Evolutionary conservation across 2,797 vertebrate species (phyloP).

Genomic region (Steatocranus sp.): DNA sequence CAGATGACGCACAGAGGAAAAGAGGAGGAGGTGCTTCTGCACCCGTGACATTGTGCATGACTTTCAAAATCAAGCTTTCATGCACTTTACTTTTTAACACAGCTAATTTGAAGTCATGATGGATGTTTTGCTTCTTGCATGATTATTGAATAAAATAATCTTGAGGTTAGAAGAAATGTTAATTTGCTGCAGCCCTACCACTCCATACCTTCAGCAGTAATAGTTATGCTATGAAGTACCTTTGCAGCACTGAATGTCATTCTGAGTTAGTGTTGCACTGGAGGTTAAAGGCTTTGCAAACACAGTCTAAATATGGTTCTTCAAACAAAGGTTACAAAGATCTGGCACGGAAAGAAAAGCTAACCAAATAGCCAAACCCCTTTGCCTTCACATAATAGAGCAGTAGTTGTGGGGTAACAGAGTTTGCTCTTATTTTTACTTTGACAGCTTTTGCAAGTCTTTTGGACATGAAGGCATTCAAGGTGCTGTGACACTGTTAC

Average conservation of each 20-base stretch:
- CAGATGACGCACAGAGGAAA: not conserved
- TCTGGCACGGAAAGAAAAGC: not conserved
- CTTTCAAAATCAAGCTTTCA: not conserved
- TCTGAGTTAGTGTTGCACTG: not conserved
- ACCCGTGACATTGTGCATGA: not conserved
- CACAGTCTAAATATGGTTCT: not conserved
- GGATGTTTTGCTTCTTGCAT: not conserved
- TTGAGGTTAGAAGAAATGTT: not conserved
- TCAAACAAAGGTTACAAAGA: conserved; percentile 29
- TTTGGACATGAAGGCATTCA: not conserved
- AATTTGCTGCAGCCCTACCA: not conserved
- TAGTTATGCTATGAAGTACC: not conserved
- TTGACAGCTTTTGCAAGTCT: not conserved
- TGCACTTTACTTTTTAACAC: not conserved
- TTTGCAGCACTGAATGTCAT: not conserved
- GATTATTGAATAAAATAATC: not conserved
- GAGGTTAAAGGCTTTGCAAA: conserved; percentile 5
- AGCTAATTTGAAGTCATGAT: too few relatives aligned
- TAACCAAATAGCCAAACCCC: not conserved
- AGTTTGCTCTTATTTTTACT: not conserved
- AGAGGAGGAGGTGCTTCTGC: not conserved
- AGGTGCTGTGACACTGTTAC: conserved; percentile 4
- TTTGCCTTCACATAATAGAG: not conserved
- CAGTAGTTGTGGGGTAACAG: not conserved
- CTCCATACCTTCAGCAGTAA: not conserved